These are phyloP conservation scores for Leptoclinus maculatus DNA, from an alignment of 2,797 vertebrate species.

Conservation along the genomic window DNA sequence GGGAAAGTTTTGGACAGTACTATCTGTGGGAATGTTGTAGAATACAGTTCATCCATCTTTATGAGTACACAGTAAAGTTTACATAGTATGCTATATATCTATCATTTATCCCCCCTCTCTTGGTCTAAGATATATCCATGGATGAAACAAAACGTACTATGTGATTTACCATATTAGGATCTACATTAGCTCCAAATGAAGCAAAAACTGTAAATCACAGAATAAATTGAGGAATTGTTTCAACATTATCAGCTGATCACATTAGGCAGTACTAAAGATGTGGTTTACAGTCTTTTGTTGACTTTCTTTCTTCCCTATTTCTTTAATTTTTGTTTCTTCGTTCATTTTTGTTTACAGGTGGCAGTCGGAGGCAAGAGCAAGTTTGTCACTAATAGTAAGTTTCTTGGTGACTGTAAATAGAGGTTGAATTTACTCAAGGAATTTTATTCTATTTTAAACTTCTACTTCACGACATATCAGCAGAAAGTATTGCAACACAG, in stretches of 20 bases:
- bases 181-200: background rate
- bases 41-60: background rate
- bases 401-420: conserved; percentile 18
- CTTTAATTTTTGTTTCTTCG: background rate
- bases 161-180: background rate
- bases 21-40: conserved; percentile 5
- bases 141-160: background rate
- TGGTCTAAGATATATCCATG: background rate
- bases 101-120: background rate
- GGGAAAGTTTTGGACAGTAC: background rate
- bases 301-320: background rate
- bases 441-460: background rate
- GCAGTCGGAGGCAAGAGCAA: conserved; percentile 81
- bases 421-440: background rate
- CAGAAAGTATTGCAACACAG: background rate
- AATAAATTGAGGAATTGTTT: background rate
- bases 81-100: background rate
- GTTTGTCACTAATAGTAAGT: conserved; percentile 86
- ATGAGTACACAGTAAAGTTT: background rate
- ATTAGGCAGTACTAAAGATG: background rate
- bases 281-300: background rate
- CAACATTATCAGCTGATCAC: background rate
- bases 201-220: background rate
- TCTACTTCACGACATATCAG: background rate
- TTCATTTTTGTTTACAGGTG: conserved; percentile 69